Evolutionary conservation across 2,797 vertebrate species (phyloP).

Genomic region (Acanthurus leucopareius): DNA sequence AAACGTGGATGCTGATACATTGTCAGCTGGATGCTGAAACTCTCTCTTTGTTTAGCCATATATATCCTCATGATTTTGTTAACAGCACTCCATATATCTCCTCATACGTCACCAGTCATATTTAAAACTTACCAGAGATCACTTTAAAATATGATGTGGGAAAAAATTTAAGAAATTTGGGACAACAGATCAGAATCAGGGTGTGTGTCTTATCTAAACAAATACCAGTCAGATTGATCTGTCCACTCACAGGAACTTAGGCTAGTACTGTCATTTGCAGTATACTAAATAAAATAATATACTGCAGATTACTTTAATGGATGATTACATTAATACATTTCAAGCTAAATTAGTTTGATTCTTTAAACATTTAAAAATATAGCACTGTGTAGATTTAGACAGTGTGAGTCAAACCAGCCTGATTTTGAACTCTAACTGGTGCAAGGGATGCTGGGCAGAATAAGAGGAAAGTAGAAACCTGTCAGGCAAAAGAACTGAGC

Average conservation of each 20-base stretch:
- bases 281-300: neutral
- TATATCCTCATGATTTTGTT: too few species aligned
- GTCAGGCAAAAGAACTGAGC: constrained; percentile 1
- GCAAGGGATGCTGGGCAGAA: constrained; percentile 25
- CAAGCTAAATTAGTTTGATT: neutral
- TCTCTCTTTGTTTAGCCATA: too few species aligned
- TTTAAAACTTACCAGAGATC: neutral
- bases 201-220: neutral
- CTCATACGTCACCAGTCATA: neutral
- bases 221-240: neutral
- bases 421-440: constrained; percentile 25
- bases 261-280: neutral
- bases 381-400: neutral
- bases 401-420: neutral
- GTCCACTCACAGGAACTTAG: neutral
- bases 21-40: too few species aligned
- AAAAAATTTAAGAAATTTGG: neutral
- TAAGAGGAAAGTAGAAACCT: constrained; percentile 5
- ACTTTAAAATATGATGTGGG: neutral
- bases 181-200: neutral
- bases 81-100: neutral
- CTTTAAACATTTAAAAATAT: neutral
- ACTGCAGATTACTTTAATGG: neutral
- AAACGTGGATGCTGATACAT: too few species aligned
- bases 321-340: neutral